A percentile compares a stretch with the other conserved stretches of the same genome.
These are phyloP conservation scores for Anneissia japonica DNA, from an alignment of 35 echinoderm and acorn worm species.

Conservation along the genomic window DNA sequence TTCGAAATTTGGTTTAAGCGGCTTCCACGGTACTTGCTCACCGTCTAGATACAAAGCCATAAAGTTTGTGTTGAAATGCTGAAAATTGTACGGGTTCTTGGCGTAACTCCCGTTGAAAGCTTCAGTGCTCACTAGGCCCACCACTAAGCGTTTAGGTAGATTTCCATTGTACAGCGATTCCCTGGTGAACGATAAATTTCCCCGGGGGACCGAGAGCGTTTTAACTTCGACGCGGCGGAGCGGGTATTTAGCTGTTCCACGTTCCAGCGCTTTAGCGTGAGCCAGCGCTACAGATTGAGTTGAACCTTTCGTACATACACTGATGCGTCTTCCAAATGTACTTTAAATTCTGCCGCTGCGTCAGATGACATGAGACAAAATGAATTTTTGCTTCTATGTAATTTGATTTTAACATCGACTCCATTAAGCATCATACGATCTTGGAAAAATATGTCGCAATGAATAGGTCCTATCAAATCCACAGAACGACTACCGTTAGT, in stretches of 20 bases:
- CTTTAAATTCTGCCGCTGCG: not conserved
- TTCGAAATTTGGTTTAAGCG: constrained; percentile 39
- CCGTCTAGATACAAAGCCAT: constrained; percentile 44
- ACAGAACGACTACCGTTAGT: constrained; percentile 23
- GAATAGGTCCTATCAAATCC: constrained; percentile 55
- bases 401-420: constrained; percentile 34
- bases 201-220: constrained; percentile 48
- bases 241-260: constrained; percentile 55
- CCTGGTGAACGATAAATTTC: constrained; percentile 41
- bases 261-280: constrained; percentile 35
- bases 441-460: constrained; percentile 71
- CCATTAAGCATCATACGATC: constrained; percentile 35
- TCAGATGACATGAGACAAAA: no score
- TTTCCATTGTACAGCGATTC: constrained; percentile 36
- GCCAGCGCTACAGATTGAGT: constrained; percentile 15
- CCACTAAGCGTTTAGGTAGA: constrained; percentile 54
- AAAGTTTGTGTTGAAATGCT: constrained; percentile 48
- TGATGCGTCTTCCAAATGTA: constrained; percentile 15
- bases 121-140: constrained; percentile 36
- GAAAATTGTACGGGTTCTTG: constrained; percentile 58
- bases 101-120: constrained; percentile 33
- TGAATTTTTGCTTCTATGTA: constrained; percentile 13
- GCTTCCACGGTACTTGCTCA: constrained; percentile 64
- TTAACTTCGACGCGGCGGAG: constrained; percentile 49
- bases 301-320: constrained; percentile 34